These are phyloP conservation scores for Chrysomallon squamiferum DNA, from an alignment of 1,140 invertebrate genomes.

Conservation along the genomic window DNA sequence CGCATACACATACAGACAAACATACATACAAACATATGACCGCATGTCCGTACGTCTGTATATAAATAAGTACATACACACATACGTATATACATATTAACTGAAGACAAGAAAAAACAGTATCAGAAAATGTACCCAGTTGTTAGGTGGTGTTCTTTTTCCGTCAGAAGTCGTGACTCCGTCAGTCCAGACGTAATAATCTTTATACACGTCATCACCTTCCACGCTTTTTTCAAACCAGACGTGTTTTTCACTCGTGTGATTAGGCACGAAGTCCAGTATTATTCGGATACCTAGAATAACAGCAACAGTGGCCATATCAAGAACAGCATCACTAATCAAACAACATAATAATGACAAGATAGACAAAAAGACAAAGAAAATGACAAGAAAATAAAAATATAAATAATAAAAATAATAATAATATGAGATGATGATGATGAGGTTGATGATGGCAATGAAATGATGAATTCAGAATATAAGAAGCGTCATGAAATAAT, in stretches of 20 bases:
- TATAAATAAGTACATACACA: background rate
- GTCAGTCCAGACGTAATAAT: constrained; percentile 83
- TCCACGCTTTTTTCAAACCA: constrained; percentile 79
- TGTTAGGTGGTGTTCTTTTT: constrained; percentile 42
- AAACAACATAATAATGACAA: too few relatives aligned
- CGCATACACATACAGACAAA: background rate
- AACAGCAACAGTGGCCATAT: too few relatives aligned
- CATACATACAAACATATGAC: background rate
- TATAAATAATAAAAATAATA: too few relatives aligned
- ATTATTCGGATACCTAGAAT: constrained; percentile 75
- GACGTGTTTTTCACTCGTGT: constrained; percentile 78
- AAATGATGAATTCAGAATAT: too few relatives aligned
- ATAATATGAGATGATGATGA: too few relatives aligned
- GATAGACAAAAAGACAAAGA: too few relatives aligned
- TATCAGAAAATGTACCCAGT: constrained; percentile 40
- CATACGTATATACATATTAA: too few relatives aligned
- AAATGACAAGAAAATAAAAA: too few relatives aligned
- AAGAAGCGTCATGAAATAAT: too few relatives aligned
- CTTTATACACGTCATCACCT: constrained; percentile 53
- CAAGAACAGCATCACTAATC: too few relatives aligned
- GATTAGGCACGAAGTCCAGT: constrained; percentile 87
- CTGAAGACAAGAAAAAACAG: background rate
- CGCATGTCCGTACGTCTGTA: background rate
- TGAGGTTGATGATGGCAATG: too few relatives aligned
- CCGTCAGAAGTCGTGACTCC: constrained; percentile 51